Base-by-base conservation (phyloP, 1,140 invertebrate genomes). In the Zaprionus ornatus region DNA sequence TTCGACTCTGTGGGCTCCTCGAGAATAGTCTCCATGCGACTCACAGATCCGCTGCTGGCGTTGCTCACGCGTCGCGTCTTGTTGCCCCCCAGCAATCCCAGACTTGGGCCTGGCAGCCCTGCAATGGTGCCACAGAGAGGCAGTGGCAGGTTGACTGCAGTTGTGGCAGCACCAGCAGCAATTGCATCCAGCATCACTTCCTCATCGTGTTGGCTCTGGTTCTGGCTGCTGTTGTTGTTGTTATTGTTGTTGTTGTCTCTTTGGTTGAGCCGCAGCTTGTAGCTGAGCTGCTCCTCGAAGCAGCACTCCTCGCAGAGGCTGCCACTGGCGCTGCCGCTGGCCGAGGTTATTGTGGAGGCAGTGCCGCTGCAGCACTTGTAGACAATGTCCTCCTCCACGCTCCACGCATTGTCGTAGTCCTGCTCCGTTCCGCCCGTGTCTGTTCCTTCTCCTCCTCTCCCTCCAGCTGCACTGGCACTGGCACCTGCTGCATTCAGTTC, bases 21-120 rank as follows among this genome's bases (percentile, higher is more conserved):
- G n/a, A 95, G 94, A 37, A 97, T 96, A 3, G 96, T 96, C 91
- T 96, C 96, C 96, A 97, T 96, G 79, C 95, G 94, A 45, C 94
- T 94, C 54, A 94, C 94, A 63, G 94, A 95, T 45, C 94, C 94
- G 10, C 93, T 94, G 80, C 94, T 94, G 82, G 93, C 94, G 79
- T 94, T 94, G 82, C 93, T 93, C 25, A 91, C 90, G 60, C 93
- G 82, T 23, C 93, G 79, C 12, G 83, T 82, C 42, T 92, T 92
- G 10, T 9, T 69, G 40, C 64, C 63, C 1, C 59, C 62, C 19
- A 77, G 19, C 9, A 82, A 48, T 9, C 29, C 7, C 45, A 77
- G 5, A 3, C 48, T 15, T 1, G 56, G 54, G 1, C 54, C 29
- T 5, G 45, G 15, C 17, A n/a, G n/a, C 7, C 29, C 29, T 10